Percentiles rank a stretch among this genome's conserved stretches.
phyloP scores from a whole-genome alignment of 2,113 vertebrate species.

The Aspidoscelis tigris region DNA sequence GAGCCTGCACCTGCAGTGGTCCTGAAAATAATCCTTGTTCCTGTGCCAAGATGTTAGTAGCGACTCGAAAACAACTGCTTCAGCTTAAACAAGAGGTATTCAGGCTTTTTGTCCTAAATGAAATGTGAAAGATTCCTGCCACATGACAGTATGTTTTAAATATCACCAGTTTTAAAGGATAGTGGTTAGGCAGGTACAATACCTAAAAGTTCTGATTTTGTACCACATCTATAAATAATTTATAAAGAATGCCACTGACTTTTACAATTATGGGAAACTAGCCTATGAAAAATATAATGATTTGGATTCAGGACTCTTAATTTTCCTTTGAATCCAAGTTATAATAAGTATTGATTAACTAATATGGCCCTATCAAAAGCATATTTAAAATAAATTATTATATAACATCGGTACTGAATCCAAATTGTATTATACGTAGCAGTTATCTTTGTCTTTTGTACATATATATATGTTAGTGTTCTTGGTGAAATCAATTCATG shows the following conservation, averaged over 20 bases:
- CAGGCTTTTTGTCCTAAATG: background rate
- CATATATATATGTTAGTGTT: background rate
- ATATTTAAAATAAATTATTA: no score
- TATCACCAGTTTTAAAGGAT: background rate
- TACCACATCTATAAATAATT: background rate
- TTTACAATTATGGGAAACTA: background rate
- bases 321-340: no score
- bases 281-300: background rate
- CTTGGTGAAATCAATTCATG: background rate
- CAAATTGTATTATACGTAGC: no score
- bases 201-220: background rate
- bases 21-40: conserved; percentile 76
- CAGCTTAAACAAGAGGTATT: conserved; percentile 87
- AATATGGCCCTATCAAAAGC: no score
- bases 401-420: no score
- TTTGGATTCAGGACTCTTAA: background rate
- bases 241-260: background rate
- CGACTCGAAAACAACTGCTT: conserved; percentile 83
- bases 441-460: background rate
- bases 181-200: fast-evolving
- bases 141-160: background rate
- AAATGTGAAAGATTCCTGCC: background rate
- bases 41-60: conserved; percentile 83
- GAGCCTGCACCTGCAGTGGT: conserved; percentile 82
- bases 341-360: no score